Conservation (phyloP, 1,140 invertebrate genomes). For the Carcinoscorpius rotundicauda region DNA sequence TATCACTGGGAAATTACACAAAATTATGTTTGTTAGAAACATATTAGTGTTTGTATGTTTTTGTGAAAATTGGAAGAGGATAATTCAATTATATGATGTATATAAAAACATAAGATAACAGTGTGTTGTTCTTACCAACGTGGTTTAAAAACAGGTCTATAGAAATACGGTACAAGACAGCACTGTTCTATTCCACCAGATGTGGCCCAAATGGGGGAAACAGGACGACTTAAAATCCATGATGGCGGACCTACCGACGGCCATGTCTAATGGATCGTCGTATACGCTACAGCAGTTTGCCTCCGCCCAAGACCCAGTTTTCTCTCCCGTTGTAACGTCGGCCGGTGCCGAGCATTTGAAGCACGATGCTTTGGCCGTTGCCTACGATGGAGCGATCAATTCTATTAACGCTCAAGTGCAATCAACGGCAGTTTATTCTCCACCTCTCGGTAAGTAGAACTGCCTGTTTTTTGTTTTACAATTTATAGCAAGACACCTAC, state of each 20-base stretch:
- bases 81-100: too few species aligned
- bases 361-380: neutral
- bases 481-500: too few species aligned
- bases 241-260: neutral
- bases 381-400: neutral
- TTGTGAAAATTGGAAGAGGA: too few species aligned
- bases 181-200: neutral
- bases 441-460: neutral
- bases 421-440: slow-evolving; percentile 1
- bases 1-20: too few species aligned
- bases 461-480: too few species aligned
- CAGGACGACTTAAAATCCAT: slow-evolving; percentile 1
- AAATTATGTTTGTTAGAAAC: too few species aligned
- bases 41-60: too few species aligned
- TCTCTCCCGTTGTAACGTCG: neutral
- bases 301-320: neutral
- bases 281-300: neutral
- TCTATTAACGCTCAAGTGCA: neutral
- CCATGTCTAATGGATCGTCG: neutral
- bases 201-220: neutral
- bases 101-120: too few species aligned
- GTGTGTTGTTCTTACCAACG: too few species aligned
- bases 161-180: too few species aligned
- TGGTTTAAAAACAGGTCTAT: too few species aligned
- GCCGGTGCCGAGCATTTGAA: neutral